phyloP scores from a whole-genome alignment of 1,140 invertebrate species.

The Orchesella cincta region DNA sequence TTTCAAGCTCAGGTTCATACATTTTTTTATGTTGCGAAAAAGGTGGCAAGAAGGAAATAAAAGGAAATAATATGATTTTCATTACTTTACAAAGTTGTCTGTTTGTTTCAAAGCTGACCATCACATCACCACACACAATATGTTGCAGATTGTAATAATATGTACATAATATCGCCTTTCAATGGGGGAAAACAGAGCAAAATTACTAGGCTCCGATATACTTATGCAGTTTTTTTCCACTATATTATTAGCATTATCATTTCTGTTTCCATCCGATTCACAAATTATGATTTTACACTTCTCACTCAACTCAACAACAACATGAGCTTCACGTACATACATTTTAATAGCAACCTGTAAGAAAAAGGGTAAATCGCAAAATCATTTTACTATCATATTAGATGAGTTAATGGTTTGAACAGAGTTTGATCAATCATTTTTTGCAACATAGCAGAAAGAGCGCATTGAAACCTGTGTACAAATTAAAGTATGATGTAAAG shows the following conservation, averaged over 20 bases:
- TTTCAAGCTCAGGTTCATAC: background rate
- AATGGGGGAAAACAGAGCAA: no score
- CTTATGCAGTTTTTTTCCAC: background rate
- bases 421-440: background rate
- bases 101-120: background rate
- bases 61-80: background rate
- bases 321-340: no score
- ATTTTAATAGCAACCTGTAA: no score
- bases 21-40: background rate
- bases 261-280: slow-evolving; percentile 3
- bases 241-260: background rate
- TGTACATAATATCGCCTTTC: slow-evolving; percentile 14
- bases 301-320: no score
- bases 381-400: no score
- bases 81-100: background rate
- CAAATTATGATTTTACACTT: slow-evolving; percentile 19
- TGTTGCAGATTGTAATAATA: slow-evolving; percentile 14
- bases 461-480: background rate
- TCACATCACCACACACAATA: background rate
- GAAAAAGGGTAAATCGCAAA: no score
- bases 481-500: no score
- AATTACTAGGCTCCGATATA: no score
- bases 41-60: slow-evolving; percentile 14
- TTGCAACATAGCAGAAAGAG: background rate
- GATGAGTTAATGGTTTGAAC: slow-evolving; percentile 13